Conservation (phyloP, 2,797 vertebrate species). For the Decapterus maruadsi region DNA sequence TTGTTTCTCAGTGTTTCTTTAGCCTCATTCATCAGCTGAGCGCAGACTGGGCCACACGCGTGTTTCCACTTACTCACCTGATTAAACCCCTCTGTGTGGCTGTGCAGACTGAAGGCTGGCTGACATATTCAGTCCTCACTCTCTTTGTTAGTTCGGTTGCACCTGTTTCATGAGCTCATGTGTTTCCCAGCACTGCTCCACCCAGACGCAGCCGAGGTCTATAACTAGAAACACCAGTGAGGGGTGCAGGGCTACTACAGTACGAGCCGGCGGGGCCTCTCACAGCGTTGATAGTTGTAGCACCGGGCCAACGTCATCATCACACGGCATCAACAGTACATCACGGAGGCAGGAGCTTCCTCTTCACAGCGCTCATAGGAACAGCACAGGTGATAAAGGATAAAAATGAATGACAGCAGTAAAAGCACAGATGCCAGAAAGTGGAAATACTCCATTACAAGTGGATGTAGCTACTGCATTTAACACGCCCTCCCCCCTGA, state of each 20-base stretch:
- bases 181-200: background rate
- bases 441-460: no score
- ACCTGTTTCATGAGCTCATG: conserved; percentile 22
- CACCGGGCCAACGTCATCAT: no score
- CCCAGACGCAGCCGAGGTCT: background rate
- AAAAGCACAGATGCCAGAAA: no score
- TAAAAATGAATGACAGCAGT: background rate
- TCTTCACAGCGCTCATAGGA: background rate
- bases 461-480: no score
- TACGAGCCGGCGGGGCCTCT: no score
- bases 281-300: no score
- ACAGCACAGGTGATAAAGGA: background rate
- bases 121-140: background rate
- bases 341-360: background rate
- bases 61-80: conserved; percentile 2
- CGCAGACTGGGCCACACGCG: background rate
- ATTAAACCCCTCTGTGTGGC: background rate
- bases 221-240: conserved; percentile 15
- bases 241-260: no score
- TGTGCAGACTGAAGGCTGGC: no score
- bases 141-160: background rate
- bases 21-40: background rate
- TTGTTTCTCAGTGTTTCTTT: background rate
- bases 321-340: background rate
- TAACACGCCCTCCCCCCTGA: no score